Evolutionary conservation across 2,888 invertebrate species (phyloP).

Genomic region (Eumacrocentrus americanus): DNA sequence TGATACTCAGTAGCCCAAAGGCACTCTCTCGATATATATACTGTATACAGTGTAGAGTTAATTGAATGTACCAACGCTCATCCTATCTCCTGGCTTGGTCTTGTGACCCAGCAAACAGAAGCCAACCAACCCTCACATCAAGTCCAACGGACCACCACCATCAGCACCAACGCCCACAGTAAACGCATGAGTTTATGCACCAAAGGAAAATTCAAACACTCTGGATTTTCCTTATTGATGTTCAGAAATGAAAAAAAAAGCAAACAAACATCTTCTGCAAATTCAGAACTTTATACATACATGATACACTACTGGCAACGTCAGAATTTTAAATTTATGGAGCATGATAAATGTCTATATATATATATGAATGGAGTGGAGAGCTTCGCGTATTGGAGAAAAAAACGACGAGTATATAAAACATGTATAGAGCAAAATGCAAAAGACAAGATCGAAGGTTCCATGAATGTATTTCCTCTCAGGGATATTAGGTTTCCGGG

Average conservation of each 20-base stretch:
- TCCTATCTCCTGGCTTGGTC: constrained; percentile 25
- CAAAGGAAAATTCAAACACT: constrained; percentile 3
- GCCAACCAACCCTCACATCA: constrained; percentile 9
- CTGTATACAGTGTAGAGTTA: constrained; percentile 36
- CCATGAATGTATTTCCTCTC: constrained; percentile 2
- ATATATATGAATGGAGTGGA: constrained; percentile 16
- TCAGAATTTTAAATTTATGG: constrained; percentile 5
- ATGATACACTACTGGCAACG: constrained; percentile 20
- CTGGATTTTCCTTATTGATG: too few relatives aligned
- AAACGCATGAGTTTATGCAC: constrained; percentile 8
- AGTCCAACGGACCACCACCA: too few relatives aligned
- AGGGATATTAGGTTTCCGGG: neutral
- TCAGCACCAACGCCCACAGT: constrained; percentile 3
- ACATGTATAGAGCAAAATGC: constrained; percentile 2
- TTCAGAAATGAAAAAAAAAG: neutral
- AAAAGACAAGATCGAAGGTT: constrained; percentile 19
- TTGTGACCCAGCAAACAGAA: constrained; percentile 38
- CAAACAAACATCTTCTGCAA: neutral
- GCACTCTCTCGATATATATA: neutral
- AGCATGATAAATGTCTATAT: constrained; percentile 16
- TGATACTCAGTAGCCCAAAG: neutral
- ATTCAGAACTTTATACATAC: neutral
- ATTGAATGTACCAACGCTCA: constrained; percentile 49
- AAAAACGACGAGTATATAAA: constrained; percentile 1
- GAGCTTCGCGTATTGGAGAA: neutral